phyloP scores from a whole-genome alignment of 2,888 invertebrate species.

The Zele albiditarsus region DNA sequence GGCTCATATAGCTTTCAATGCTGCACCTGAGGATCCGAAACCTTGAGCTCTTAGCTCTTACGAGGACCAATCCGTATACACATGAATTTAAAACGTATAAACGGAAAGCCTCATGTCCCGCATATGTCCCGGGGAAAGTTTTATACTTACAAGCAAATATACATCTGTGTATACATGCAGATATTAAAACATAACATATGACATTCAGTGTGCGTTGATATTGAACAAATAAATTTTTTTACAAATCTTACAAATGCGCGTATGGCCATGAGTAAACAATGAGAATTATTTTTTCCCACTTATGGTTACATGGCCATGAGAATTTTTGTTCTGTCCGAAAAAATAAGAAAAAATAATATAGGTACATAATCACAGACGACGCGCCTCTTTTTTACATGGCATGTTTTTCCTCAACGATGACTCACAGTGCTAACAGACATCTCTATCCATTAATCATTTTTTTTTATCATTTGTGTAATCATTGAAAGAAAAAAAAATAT shows the following conservation, averaged over 20 bases:
- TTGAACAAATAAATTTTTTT: slow-evolving; percentile 8
- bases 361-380: slow-evolving; percentile 6
- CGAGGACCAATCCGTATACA: background rate
- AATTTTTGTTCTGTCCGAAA: slow-evolving; percentile 8
- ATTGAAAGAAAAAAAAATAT: background rate
- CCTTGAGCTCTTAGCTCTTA: slow-evolving; percentile 7
- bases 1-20: background rate
- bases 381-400: background rate
- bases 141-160: background rate
- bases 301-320: slow-evolving; percentile 24
- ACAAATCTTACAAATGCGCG: background rate
- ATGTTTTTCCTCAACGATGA: background rate
- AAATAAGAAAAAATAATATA: background rate
- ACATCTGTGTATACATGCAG: slow-evolving; percentile 1
- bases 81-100: background rate
- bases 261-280: slow-evolving; percentile 21
- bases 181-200: background rate
- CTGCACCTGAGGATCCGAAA: slow-evolving; percentile 31
- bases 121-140: slow-evolving; percentile 29
- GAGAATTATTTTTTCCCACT: slow-evolving; percentile 1
- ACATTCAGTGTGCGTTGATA: background rate
- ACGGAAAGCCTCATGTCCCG: slow-evolving; percentile 20
- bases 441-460: background rate
- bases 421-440: background rate
- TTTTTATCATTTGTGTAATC: background rate